Percentiles rank a stretch among this genome's conserved stretches.
These are phyloP conservation scores for Sebastolobus alascanus DNA, from an alignment of 2,797 vertebrate genomes.

Conservation along the genomic window DNA sequence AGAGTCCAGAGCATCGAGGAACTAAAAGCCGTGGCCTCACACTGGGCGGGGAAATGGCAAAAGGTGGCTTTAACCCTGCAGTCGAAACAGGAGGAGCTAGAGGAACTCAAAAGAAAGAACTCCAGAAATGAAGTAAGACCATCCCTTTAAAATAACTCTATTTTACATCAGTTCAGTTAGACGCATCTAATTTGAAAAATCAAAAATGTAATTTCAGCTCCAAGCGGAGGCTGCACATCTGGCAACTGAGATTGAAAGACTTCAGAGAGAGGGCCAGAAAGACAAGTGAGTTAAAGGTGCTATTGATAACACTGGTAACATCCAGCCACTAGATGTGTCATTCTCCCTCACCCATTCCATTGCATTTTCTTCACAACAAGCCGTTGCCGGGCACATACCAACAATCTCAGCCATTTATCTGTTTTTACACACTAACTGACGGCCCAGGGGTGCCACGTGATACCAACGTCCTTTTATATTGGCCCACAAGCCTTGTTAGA, in stretches of 20 bases:
- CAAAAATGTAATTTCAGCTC: conserved; percentile 28
- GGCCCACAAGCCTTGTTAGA: no score
- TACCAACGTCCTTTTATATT: no score
- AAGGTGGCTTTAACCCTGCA: conserved; percentile 74
- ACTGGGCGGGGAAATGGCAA: conserved; percentile 85
- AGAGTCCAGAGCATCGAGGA: conserved; percentile 67
- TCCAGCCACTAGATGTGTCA: no score
- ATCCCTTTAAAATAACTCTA: background rate
- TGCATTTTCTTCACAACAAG: no score
- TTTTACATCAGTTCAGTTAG: background rate
- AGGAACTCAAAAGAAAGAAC: conserved; percentile 60
- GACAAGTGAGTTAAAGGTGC: conserved; percentile 45
- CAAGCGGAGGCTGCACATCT: conserved; percentile 32
- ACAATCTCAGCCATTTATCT: accelerated
- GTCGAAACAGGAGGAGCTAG: conserved; percentile 76
- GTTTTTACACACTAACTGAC: no score
- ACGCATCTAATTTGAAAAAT: background rate
- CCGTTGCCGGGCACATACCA: no score
- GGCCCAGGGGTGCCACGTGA: no score
- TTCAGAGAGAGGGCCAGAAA: conserved; percentile 44
- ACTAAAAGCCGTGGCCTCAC: conserved; percentile 71
- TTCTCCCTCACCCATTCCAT: accelerated
- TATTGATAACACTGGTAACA: no score
- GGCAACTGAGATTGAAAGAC: conserved; percentile 41
- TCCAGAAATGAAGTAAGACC: conserved; percentile 63